Base-by-base conservation (phyloP, 2,888 invertebrate species). In the Ephialtes manifestator region DNA sequence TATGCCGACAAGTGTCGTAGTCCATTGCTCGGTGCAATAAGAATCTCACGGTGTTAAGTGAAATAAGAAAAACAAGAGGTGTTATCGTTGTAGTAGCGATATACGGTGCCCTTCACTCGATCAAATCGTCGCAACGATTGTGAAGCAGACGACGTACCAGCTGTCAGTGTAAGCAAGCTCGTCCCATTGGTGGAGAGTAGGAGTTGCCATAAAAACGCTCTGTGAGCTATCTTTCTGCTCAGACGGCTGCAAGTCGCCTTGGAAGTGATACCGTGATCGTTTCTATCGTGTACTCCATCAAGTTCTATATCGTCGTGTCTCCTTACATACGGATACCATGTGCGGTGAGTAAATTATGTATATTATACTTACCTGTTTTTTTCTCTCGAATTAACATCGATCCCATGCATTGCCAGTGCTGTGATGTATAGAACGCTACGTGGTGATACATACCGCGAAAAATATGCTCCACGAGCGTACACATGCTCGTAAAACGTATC, bases 181-280 rank as follows among this genome's bases (percentile, higher is more conserved):
- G 70, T 79, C 48, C n/a, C 11, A 82, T 75, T 85, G 81, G 75
- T 43, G 28, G 48, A 65, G 58, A 43, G 58, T 80, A 68, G 70
- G 81, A 68, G 81, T 82, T 80, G 78, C 70, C 82, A 89, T 89
- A 89, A 89, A 89, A 89, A 84, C 85, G 35, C 76, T 84, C 86
- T 35, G 28, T 78, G 78, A 74, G 58, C 74, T 84, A 65, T 84
- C 68, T 77, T 65, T 74, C 72, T 70, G 81, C 86, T 89, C 89
- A 89, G 88, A 85, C 85, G 83, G 75, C 87, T 81, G 68, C 83
- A 71, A 84, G 86, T 87, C 87, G 86, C 76, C 81, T 74, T 28
- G 11, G 60, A 71, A 87, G 85, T 86, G 76, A 79, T 74, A 83
- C 74, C 53, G 60, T 63, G 58, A 28, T 48, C 35, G 31, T 60